Base-by-base conservation (phyloP, 2,888 invertebrate genomes). In the Lasioglossum lativentre region DNA sequence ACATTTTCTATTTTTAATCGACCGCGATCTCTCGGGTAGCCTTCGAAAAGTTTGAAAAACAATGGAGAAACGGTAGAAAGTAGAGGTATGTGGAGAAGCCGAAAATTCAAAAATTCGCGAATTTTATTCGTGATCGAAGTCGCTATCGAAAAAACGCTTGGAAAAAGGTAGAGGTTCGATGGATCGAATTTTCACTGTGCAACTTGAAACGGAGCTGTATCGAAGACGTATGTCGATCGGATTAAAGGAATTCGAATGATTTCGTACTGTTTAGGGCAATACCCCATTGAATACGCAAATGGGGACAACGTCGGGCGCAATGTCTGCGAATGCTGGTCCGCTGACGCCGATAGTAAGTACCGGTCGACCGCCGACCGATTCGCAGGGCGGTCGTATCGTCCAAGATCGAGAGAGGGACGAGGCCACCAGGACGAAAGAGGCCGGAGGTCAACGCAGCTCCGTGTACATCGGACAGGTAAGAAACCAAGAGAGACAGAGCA, bases 401-500 rank as follows among this genome's bases (percentile, higher is more conserved):
- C 93, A 92, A 87, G 92, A 94, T 88, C 91, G 85, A 82, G 93
- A 93, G 88, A 94, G 90, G 88, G 93, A 93, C 87, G 93, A 94
- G 91, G 93, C 92, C 85, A 92, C 90, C 88, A 92, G 92, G 89
- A 93, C 92, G 86, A 94, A 88, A 81, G 92, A 94, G 87, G 90
- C 90, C 87, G 93, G 92, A 91, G 94, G 93, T 92, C 94, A 94
- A 92, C 93, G 93, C 89, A 93, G 93, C 91, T 92, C 94, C 88
- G 93, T 94, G 91, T 94, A 94, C 89, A 95, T 95, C 83, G 94
- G 94, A 92, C 95, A 95, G 95, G 95, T 95, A 94, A 91, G 84
- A 86, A 90, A 79, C 78, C 80, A 86, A 86, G 75, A 85, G 86
- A 87, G 87, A 88, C 76, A 74, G 80, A 84, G 84, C 75, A 76